Evolutionary conservation across 2,888 invertebrate species (phyloP), one percentile per base, ranked within the genome.

Genomic region (Conchocele bisecta): DNA sequence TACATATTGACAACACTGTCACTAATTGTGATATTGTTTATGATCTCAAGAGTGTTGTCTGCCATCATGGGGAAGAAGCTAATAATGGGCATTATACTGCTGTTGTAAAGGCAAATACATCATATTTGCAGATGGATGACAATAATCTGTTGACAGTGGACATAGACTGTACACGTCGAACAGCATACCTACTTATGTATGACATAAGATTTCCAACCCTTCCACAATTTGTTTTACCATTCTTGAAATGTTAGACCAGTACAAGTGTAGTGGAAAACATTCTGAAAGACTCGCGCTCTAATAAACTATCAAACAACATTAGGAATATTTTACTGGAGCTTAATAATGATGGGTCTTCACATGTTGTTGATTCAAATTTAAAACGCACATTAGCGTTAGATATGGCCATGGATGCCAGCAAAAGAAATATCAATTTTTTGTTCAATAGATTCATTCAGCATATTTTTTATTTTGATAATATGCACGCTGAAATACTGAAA

Each of bases 51-150:
- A 46, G 46, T 46, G 46, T 28, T 20, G 46, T 56, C 13, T 56
- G 56, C 24, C 56, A 56, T 37, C 37, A 9, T 39, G 56, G 56
- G 1, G 35, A 56, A 11, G 26, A 3, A 22, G 24, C 9, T 20
- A 15, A 22, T 4, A 20, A 11, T 56, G 56, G 56, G 24, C 56
- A 56, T 9, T 56, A 56, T 56, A 39, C 20, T 37, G 26, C 56
- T n/a, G 37, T 56, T 13, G 39, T 56, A 22, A 56, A 37, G n/a
- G 39, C 37, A 2, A 5, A 39, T 22, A 20, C 3, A 13, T 13
- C 37, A 33, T 56, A 39, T 22, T 39, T 56, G 2, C 26, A 41
- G 11, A 39, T 22, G 24, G 56, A 37, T 13, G 56, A 56, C 17
- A 22, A 3, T 15, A 20, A 37, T 13, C 37, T 56, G 13, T 37